These are phyloP conservation scores for Pecten maximus DNA, from an alignment of 2,888 invertebrate genomes.

Conservation along the genomic window DNA sequence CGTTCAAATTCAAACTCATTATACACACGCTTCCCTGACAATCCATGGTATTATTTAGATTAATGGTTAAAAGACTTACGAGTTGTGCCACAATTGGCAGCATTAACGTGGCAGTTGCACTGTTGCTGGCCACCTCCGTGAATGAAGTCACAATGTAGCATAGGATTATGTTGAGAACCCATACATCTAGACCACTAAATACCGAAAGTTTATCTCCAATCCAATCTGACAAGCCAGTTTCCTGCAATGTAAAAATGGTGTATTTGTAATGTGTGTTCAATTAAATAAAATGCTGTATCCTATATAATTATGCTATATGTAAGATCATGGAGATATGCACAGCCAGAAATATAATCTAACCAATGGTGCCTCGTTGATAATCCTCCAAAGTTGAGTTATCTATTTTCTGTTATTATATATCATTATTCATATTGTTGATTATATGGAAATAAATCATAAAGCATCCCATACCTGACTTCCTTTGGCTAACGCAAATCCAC, in stretches of 20 bases:
- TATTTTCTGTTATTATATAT: no score
- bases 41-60: no score
- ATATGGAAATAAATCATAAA: not conserved
- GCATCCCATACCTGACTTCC: not conserved
- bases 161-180: constrained; percentile 66
- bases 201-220: constrained; percentile 64
- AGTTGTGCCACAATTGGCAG: constrained; percentile 74
- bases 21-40: no score
- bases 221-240: constrained; percentile 69
- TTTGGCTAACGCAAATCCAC: not conserved
- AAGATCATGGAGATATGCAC: no score
- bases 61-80: constrained; percentile 53
- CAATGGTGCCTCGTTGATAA: no score
- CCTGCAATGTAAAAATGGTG: constrained; percentile 60
- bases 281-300: no score
- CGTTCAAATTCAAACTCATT: no score
- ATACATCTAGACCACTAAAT: constrained; percentile 61
- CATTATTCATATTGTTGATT: no score
- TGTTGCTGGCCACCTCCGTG: constrained; percentile 76
- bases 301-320: no score
- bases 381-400: no score
- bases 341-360: no score
- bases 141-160: constrained; percentile 66
- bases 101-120: constrained; percentile 73
- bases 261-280: no score